Conservation (phyloP, 2,797 vertebrate genomes). For the Fistularia tabacaria region DNA sequence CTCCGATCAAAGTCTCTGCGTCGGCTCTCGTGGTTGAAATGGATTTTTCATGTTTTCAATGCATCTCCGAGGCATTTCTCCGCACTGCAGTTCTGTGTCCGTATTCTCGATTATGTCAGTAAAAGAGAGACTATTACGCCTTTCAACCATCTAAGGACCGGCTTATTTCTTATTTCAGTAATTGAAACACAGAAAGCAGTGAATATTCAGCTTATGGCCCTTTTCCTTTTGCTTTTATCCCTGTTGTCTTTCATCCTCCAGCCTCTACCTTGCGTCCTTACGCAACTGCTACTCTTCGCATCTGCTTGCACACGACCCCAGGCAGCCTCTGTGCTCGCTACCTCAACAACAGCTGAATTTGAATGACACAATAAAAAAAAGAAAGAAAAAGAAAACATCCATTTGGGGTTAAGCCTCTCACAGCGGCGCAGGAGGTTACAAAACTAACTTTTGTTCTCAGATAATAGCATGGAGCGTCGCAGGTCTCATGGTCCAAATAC, state of each 20-base stretch:
- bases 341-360: slow-evolving; percentile 28
- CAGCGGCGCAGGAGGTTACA: slow-evolving; percentile 9
- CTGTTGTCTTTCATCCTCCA: slow-evolving; percentile 5
- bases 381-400: no score
- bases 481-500: slow-evolving; percentile 17
- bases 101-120: slow-evolving; percentile 27
- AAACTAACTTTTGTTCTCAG: slow-evolving; percentile 22
- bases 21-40: slow-evolving; percentile 51
- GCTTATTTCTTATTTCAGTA: no score
- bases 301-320: slow-evolving; percentile 24
- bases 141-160: background rate
- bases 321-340: background rate
- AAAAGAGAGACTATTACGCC: slow-evolving; percentile 15
- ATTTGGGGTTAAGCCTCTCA: slow-evolving; percentile 10
- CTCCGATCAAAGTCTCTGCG: slow-evolving; percentile 55
- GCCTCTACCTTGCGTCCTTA: slow-evolving; percentile 16
- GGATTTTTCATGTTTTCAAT: slow-evolving; percentile 56
- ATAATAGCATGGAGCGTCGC: slow-evolving; percentile 17
- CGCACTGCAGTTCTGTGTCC: slow-evolving; percentile 25
- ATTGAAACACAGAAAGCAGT: slow-evolving; percentile 6
- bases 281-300: slow-evolving; percentile 5
- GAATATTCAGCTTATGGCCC: slow-evolving; percentile 15
- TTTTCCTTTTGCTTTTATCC: slow-evolving; percentile 18
- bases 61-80: slow-evolving; percentile 50
- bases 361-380: slow-evolving; percentile 10